These are phyloP conservation scores for Lophotis ruficrista DNA, from an alignment of 2,113 vertebrate species.

Conservation along the genomic window DNA sequence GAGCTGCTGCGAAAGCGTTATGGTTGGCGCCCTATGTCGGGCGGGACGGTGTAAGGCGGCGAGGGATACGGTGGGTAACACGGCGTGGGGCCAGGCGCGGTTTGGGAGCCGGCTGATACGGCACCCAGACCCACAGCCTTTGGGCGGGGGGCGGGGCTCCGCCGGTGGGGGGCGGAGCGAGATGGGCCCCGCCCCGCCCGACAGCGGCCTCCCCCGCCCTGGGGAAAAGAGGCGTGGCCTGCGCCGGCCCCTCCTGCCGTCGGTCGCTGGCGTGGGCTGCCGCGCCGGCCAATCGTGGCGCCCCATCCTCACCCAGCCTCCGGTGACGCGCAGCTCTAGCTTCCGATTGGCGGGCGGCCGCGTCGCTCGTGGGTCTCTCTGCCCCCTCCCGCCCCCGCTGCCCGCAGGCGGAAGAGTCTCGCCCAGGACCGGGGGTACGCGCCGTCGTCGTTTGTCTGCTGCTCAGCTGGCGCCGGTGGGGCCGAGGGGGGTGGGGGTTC, in stretches of 20 bases:
- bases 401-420: conserved; percentile 14
- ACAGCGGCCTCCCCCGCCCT: background rate
- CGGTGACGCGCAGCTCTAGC: background rate
- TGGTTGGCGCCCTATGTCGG: accelerated
- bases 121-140: too few species aligned
- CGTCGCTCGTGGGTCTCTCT: background rate
- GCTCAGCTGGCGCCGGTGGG: background rate
- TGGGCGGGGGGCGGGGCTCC: background rate
- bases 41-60: too few species aligned
- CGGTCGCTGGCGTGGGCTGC: too few species aligned
- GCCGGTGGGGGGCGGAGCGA: background rate
- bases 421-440: conserved; percentile 18
- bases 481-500: too few species aligned
- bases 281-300: accelerated
- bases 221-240: background rate
- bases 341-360: background rate
- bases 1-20: background rate
- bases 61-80: background rate
- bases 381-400: background rate
- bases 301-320: accelerated
- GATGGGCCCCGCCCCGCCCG: background rate
- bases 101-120: accelerated
- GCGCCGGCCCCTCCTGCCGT: too few species aligned
- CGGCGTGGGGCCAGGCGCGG: accelerated
- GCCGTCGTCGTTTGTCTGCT: background rate